Base-by-base conservation (phyloP, 2,113 vertebrate species). In the Gnathonemus echidnorhynchus region DNA sequence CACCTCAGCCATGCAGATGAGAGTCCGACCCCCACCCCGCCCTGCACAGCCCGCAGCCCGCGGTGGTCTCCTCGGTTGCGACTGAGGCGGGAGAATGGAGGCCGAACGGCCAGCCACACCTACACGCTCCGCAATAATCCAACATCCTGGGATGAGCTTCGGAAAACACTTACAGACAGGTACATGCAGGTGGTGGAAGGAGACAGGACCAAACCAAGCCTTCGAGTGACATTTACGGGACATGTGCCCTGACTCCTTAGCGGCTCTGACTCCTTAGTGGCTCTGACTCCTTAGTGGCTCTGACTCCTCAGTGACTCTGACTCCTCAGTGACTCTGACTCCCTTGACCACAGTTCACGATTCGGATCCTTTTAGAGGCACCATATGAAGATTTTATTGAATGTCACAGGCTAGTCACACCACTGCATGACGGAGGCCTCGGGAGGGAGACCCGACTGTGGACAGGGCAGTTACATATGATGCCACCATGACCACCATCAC, bases 1-100 rank as follows among this genome's bases (percentile, higher is more conserved):
- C 50, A 46, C n/a, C 70, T n/a, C 35, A 52, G 31, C 88, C 74
- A 84, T 39, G 66, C 74, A 84, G 88, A 89, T 31, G 49, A 84
- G 49, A 84, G 77, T 9, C 52, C 5, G n/a, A 42, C 27, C 88
- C 50, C 45, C 46, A 0, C 70, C 62, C 9, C 48, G 8, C 62
- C 62, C 62, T 31, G 62, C n/a, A 13, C 62, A 66, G n/a, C n/a
- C n/a, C 9, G 15, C n/a, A n/a, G 86, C 86, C 85, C 86, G 21
- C 7, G 27, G 86, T 87, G 86, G 49, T 87, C 74, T 83, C 19
- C 50, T 42, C 10, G 35, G 27, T 52, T 49, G 50, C 8, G 21
- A 17, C 50, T 35, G 17, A 2, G 49, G 31, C 19, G 9, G 53
- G 31, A 24, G 52, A 35, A 15, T 3, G 35, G 70, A 77, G 31